Evolutionary conservation across 2,888 invertebrate species (phyloP).

Genomic region (Macrosoma leucophasiata): DNA sequence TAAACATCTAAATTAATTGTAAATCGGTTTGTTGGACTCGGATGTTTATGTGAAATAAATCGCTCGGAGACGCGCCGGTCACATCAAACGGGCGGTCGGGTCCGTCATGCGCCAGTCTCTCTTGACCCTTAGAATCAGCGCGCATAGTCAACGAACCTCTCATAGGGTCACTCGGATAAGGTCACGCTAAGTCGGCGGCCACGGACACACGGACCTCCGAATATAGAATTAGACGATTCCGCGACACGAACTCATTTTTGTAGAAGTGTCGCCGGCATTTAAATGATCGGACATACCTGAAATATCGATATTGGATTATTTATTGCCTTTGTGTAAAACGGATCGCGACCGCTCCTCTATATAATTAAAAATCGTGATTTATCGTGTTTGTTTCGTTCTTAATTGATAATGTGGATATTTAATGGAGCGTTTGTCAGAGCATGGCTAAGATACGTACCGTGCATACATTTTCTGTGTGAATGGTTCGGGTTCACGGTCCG

Average conservation of each 20-base stretch:
- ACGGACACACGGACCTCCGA: slow-evolving; percentile 38
- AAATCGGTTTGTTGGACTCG: slow-evolving; percentile 49
- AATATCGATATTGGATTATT: slow-evolving; percentile 57
- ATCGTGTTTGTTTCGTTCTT: slow-evolving; percentile 30
- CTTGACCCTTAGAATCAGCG: slow-evolving; percentile 35
- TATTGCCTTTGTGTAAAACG: slow-evolving; percentile 54
- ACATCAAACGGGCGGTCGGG: slow-evolving; percentile 48
- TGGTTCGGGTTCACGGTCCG: slow-evolving; percentile 28
- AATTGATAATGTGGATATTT: too few species aligned
- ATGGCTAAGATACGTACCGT: too few species aligned
- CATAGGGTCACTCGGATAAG: slow-evolving; percentile 6
- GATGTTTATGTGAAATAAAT: slow-evolving; percentile 65
- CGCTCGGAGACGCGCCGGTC: slow-evolving; percentile 43
- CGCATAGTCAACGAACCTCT: too few species aligned
- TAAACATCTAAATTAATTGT: slow-evolving; percentile 68
- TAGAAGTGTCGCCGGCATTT: slow-evolving; percentile 60
- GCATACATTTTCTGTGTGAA: slow-evolving; percentile 44
- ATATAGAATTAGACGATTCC: slow-evolving; percentile 53
- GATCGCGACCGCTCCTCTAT: slow-evolving; percentile 33
- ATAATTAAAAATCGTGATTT: slow-evolving; percentile 28
- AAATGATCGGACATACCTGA: slow-evolving; percentile 58
- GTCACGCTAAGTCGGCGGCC: slow-evolving; percentile 21
- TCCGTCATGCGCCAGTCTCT: slow-evolving; percentile 30
- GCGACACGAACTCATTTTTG: slow-evolving; percentile 37
- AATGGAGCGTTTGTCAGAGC: too few species aligned